These are phyloP conservation scores for Campaea margaritaria DNA, from an alignment of 2,888 invertebrate genomes.

Conservation along the genomic window DNA sequence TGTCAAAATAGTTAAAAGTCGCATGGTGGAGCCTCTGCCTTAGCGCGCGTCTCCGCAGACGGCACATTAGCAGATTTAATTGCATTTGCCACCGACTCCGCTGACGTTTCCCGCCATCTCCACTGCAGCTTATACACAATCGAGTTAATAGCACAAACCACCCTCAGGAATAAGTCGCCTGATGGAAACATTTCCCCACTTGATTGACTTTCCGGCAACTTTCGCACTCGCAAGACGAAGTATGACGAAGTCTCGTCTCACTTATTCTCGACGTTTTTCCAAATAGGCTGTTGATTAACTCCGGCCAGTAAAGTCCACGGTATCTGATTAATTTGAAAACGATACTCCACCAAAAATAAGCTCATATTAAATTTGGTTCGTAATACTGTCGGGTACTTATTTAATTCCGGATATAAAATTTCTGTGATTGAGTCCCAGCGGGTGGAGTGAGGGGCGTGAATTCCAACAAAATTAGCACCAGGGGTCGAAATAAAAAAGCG, in stretches of 20 bases:
- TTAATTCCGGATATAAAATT: conserved; percentile 86
- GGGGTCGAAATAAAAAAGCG: conserved; percentile 86
- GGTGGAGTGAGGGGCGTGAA: conserved; percentile 85
- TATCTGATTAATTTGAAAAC: conserved; percentile 45
- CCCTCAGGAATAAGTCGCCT: conserved; percentile 77
- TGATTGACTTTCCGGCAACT: conserved; percentile 61
- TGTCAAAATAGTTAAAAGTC: not conserved
- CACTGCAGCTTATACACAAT: conserved; percentile 81
- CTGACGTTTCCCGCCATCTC: conserved; percentile 77
- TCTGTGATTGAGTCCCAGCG: conserved; percentile 85
- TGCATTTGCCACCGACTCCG: conserved; percentile 81
- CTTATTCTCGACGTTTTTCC: conserved; percentile 12
- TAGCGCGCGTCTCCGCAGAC: conserved; percentile 69
- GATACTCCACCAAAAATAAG: conserved; percentile 75
- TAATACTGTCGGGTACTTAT: conserved; percentile 83
- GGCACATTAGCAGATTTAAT: conserved; percentile 82
- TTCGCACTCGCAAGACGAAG: conserved; percentile 25
- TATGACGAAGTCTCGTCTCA: conserved; percentile 21
- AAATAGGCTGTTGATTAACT: conserved; percentile 31
- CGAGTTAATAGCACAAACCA: conserved; percentile 81
- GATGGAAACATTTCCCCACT: conserved; percentile 76
- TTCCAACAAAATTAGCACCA: conserved; percentile 86
- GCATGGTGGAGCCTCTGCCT: conserved; percentile 11
- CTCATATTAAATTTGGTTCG: conserved; percentile 80
- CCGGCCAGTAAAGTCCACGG: conserved; percentile 23